These are phyloP conservation scores for Catostomus latipinnis DNA, from an alignment of 2,797 vertebrate species.

Conservation along the genomic window DNA sequence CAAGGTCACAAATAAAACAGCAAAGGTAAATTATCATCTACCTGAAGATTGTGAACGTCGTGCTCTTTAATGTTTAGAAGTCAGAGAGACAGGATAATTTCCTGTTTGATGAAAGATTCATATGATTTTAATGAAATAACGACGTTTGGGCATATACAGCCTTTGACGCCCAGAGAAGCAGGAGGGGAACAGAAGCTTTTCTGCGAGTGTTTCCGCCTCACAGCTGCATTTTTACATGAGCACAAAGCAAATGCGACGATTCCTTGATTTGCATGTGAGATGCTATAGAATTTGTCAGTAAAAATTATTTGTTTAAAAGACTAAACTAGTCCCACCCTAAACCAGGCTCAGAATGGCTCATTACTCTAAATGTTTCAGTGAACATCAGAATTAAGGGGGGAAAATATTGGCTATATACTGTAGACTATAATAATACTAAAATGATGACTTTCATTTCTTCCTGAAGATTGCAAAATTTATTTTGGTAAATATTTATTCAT, in stretches of 20 bases:
- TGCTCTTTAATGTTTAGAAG: not conserved
- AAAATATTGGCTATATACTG: too few species aligned
- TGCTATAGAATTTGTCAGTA: too few species aligned
- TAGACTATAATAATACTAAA: too few species aligned
- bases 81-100: not conserved
- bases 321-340: not conserved
- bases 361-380: too few species aligned
- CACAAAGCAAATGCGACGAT: conserved; percentile 38
- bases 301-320: not conserved
- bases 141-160: not conserved
- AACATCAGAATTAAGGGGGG: too few species aligned
- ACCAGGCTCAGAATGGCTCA: not conserved
- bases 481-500: too few species aligned
- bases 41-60: not conserved
- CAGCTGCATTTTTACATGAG: not conserved
- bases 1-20: conserved; percentile 52
- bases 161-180: not conserved
- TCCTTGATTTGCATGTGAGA: conserved; percentile 10
- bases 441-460: too few species aligned
- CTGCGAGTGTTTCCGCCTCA: conserved; percentile 9
- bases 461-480: too few species aligned
- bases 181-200: not conserved
- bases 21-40: conserved; percentile 14
- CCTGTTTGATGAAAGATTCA: conserved; percentile 1
- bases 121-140: not conserved